phyloP scores from a whole-genome alignment of 2,797 vertebrate species.

The Syndactyla subalaris region DNA sequence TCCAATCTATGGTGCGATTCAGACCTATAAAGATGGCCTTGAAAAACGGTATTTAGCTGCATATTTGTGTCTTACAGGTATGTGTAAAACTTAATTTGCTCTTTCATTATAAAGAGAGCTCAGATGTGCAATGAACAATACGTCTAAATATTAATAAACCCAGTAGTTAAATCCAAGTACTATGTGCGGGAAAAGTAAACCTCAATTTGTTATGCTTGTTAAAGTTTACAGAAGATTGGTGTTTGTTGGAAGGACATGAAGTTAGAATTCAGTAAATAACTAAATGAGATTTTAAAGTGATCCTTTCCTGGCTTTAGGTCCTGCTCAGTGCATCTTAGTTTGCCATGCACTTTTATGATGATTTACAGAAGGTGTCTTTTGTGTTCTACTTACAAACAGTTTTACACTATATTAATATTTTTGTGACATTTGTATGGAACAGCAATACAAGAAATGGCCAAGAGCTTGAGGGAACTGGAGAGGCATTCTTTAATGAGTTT shows the following conservation, averaged over 20 bases:
- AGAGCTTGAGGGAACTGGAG: not conserved
- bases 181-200: not conserved
- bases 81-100: slow-evolving; percentile 32
- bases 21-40: slow-evolving; percentile 88
- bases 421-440: not conserved
- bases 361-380: not conserved
- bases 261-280: not conserved
- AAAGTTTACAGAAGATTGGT: not conserved
- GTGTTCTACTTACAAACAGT: not conserved
- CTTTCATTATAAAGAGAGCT: not conserved
- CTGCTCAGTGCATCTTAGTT: not conserved
- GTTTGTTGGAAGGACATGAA: not conserved
- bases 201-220: not conserved
- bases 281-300: not conserved
- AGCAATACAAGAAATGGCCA: not conserved
- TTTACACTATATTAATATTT: not conserved
- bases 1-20: slow-evolving; percentile 92
- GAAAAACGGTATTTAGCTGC: slow-evolving; percentile 93
- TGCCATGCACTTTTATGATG: not conserved
- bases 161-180: not conserved
- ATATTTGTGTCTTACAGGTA: slow-evolving; percentile 94
- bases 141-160: not conserved
- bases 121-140: not conserved
- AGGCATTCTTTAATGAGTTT: not conserved
- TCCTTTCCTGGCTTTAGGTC: not conserved